Base-by-base conservation (phyloP, 2,888 invertebrate species). In the Unio delphinus region DNA sequence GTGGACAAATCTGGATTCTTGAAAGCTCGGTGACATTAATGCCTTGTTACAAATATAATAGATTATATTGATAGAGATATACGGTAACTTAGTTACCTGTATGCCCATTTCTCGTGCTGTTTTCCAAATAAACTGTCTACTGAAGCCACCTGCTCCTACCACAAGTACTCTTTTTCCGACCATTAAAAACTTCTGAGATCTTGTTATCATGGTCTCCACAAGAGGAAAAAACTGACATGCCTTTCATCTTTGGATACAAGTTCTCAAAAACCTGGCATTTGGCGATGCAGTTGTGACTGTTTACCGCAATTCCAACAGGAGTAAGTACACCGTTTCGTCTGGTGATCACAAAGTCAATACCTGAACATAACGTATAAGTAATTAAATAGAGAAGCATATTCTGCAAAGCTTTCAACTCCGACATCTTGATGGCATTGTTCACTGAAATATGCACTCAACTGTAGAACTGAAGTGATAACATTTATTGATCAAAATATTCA, bases 271-370 rank as follows among this genome's bases (percentile, higher is more conserved):
- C 65, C 61, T 78, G 79, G 26, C 78, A 78, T 63, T 76, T 77
- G 17, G 74, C 76, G 3, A 75, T 75, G 65, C 82, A 83, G 64
- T 83, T 82, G 63, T 83, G 84, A 26, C 80, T 79, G 72, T 84
- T 83, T 17, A 81, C 83, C 68, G 83, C 83, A 6, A 84, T 82
- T 4, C 76, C 76, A 28, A 81, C 71, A 0, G 83, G 78, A 8
- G 64, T 62, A 23, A 80, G 30, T 34, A 59, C 34, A 8, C 69
- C 78, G 17, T 73, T 61, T 55, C 59, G 63, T 30, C 70, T 59
- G 17, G 73, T 72, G 6, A 84, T 61, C 8, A 81, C 66, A 30
- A 75, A 70, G 64, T 84, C 84, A 23, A 84, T 75, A 23, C 82
- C 84, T 84, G 67, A 4, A 61, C 34, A 45, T 45, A 45, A 45